Conservation (phyloP, 1,140 invertebrate species). For the Scaptomyza hsui region DNA sequence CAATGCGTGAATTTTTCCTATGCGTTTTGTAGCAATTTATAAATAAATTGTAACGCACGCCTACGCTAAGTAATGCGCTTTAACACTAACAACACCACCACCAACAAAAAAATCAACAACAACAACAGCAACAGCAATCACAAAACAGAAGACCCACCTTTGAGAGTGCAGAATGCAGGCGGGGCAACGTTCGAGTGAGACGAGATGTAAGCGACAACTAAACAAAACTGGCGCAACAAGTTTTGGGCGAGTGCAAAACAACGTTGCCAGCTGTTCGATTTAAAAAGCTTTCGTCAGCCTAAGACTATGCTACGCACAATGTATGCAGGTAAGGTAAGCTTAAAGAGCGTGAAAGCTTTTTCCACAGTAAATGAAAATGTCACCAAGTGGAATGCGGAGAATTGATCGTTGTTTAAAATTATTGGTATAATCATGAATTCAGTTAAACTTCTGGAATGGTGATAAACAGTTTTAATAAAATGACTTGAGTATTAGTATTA, state of each 20-base stretch:
- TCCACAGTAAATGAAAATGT: too few species aligned
- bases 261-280: conserved; percentile 29
- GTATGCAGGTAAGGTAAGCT: neutral
- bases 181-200: conserved; percentile 39
- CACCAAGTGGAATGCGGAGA: neutral
- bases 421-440: too few species aligned
- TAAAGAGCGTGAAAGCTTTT: conserved; percentile 6
- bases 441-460: too few species aligned
- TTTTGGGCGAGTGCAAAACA: conserved; percentile 32
- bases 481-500: too few species aligned
- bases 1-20: conserved; percentile 12
- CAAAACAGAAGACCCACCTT: conserved; percentile 38
- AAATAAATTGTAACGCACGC: conserved; percentile 40
- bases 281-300: conserved; percentile 36
- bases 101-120: conserved; percentile 15
- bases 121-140: conserved; percentile 9
- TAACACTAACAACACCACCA: conserved; percentile 23
- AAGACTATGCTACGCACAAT: conserved; percentile 15
- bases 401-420: too few species aligned
- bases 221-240: conserved; percentile 73
- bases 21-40: conserved; percentile 28
- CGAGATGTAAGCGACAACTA: conserved; percentile 40
- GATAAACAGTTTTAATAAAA: too few species aligned
- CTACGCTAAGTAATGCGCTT: conserved; percentile 48
- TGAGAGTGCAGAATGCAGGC: conserved; percentile 3